phyloP scores from a whole-genome alignment of 1,140 invertebrate genomes.

The Halyomorpha halys region DNA sequence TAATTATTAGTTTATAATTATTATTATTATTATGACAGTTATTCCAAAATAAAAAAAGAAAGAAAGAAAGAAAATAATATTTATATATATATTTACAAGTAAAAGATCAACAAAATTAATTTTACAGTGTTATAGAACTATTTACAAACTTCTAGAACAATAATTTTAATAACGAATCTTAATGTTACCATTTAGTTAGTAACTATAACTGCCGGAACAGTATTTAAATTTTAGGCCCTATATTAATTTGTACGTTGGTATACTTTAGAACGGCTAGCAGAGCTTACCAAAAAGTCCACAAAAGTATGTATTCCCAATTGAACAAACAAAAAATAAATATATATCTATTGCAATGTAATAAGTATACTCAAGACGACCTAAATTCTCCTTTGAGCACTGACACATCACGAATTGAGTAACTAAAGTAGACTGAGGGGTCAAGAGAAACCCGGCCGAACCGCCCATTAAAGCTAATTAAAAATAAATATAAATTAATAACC shows the following conservation, averaged over 20 bases:
- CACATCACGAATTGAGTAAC: conserved; percentile 15
- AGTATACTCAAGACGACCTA: background rate
- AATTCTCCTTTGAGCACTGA: conserved; percentile 6
- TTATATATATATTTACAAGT: conserved; percentile 3
- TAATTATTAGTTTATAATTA: conserved; percentile 26
- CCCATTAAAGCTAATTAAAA: conserved; percentile 12
- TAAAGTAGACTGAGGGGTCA: conserved; percentile 9
- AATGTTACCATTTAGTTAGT: conserved; percentile 17
- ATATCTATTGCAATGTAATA: background rate
- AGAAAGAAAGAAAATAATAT: conserved; percentile 8
- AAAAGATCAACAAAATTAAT: conserved; percentile 20
- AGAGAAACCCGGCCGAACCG: background rate
- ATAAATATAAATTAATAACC: conserved; percentile 16
- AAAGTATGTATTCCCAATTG: background rate
- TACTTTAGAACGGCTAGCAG: background rate
- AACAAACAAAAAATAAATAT: background rate
- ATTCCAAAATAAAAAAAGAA: conserved; percentile 18
- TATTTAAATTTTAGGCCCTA: conserved; percentile 28
- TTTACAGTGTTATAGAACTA: conserved; percentile 22
- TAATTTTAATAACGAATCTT: background rate
- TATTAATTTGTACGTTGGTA: conserved; percentile 30
- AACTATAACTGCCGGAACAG: conserved; percentile 1
- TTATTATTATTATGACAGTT: conserved; percentile 23
- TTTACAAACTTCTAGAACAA: conserved; percentile 19
- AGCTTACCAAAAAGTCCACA: background rate